These are phyloP conservation scores for Trachelus stipa DNA, from an alignment of 2,888 invertebrate genomes.

Conservation along the genomic window DNA sequence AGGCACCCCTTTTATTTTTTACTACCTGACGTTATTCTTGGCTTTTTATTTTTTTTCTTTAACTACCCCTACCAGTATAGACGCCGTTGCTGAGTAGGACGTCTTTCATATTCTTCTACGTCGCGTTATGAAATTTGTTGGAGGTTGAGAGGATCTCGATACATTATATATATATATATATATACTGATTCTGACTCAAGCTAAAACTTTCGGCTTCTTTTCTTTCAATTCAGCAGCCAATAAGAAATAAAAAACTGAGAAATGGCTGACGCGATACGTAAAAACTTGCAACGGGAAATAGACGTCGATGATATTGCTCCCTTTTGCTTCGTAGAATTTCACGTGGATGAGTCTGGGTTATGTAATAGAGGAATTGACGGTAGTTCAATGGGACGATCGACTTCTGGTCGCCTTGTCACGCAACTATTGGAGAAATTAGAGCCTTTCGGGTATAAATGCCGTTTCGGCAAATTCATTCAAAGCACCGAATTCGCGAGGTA, in stretches of 20 bases:
- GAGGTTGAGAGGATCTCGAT: slow-evolving; percentile 32
- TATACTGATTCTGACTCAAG: background rate
- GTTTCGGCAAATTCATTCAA: background rate
- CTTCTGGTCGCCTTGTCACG: background rate
- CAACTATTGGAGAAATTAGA: background rate
- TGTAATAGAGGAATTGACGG: background rate
- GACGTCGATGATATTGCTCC: background rate
- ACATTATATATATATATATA: slow-evolving; percentile 20
- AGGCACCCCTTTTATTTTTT: background rate
- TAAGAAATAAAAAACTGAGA: background rate
- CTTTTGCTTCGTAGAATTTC: background rate
- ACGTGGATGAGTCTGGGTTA: background rate
- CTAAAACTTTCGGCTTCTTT: background rate
- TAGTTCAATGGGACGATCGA: background rate
- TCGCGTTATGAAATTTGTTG: slow-evolving; percentile 43
- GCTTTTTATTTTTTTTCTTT: background rate
- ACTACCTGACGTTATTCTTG: background rate
- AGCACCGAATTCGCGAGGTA: background rate
- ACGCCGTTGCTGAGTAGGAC: background rate
- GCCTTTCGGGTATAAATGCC: background rate
- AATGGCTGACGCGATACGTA: background rate
- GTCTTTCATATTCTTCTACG: slow-evolving; percentile 18
- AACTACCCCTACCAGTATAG: background rate
- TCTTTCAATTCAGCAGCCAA: background rate
- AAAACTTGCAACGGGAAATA: background rate